Evolutionary conservation across 2,797 vertebrate genomes (phyloP).

Genomic region (Hemibagrus guttatus): DNA sequence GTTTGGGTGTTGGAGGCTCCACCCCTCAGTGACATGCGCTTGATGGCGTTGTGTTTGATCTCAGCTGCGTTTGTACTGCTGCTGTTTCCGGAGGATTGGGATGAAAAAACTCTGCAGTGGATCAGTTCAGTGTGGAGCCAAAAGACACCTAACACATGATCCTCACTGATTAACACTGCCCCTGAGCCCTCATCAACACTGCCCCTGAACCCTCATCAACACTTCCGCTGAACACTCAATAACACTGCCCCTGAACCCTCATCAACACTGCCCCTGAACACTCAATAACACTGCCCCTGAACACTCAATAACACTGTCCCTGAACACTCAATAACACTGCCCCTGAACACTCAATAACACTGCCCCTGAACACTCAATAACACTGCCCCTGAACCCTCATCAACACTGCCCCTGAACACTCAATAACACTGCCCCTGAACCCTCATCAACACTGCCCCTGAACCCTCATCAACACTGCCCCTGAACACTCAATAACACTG

Average conservation of each 20-base stretch:
- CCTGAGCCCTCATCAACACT: not conserved
- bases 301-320: not conserved
- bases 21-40: constrained; percentile 56
- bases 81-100: constrained; percentile 63
- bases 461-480: not conserved
- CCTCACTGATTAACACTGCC: not conserved
- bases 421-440: not conserved
- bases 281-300: not conserved
- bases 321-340: not conserved
- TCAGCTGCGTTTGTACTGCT: constrained; percentile 59
- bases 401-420: not conserved
- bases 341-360: not conserved
- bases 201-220: not conserved
- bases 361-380: not conserved
- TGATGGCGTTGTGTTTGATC: constrained; percentile 57
- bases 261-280: not conserved
- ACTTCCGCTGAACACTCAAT: not conserved
- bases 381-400: not conserved
- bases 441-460: not conserved
- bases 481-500: not conserved
- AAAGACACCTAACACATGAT: not conserved
- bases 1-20: constrained; percentile 34
- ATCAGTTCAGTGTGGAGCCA: constrained; percentile 51
- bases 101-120: constrained; percentile 51
- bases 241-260: not conserved